These are phyloP conservation scores for Ricordea florida DNA, from an alignment of 92 coral and sea anemone genomes.

Conservation along the genomic window DNA sequence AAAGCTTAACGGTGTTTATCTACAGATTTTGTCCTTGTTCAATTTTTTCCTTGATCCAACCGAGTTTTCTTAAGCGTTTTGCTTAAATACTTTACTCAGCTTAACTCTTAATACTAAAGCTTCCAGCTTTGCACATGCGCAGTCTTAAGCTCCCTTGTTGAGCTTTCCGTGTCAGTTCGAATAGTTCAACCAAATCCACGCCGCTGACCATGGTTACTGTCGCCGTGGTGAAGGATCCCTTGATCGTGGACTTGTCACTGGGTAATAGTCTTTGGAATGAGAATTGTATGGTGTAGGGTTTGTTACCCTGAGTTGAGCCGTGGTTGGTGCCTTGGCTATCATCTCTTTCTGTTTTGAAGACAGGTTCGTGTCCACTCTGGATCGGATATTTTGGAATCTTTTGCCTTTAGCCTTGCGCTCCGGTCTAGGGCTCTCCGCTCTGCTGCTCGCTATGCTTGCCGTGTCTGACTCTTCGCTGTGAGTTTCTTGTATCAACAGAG, in stretches of 20 bases:
- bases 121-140: no score
- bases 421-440: conserved; percentile 1
- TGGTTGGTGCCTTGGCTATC: not conserved
- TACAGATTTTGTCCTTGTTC: no score
- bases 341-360: not conserved
- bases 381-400: not conserved
- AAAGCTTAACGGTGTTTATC: no score
- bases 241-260: conserved; percentile 6
- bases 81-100: no score
- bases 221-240: conserved; percentile 41
- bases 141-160: no score
- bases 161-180: no score
- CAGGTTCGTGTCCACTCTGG: conserved; percentile 29
- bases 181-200: no score
- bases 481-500: not conserved
- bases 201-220: no score
- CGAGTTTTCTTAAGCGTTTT: no score
- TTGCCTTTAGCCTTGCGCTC: conserved; percentile 5
- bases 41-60: no score
- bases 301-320: conserved; percentile 1
- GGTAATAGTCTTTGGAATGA: not conserved
- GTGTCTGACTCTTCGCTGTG: conserved; percentile 28
- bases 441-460: conserved; percentile 29
- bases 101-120: no score
- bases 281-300: not conserved